A percentile compares a stretch with the other conserved stretches of the same genome.
Conservation (phyloP, 2,888 invertebrate genomes). For the Nesidiocoris tenuis region DNA sequence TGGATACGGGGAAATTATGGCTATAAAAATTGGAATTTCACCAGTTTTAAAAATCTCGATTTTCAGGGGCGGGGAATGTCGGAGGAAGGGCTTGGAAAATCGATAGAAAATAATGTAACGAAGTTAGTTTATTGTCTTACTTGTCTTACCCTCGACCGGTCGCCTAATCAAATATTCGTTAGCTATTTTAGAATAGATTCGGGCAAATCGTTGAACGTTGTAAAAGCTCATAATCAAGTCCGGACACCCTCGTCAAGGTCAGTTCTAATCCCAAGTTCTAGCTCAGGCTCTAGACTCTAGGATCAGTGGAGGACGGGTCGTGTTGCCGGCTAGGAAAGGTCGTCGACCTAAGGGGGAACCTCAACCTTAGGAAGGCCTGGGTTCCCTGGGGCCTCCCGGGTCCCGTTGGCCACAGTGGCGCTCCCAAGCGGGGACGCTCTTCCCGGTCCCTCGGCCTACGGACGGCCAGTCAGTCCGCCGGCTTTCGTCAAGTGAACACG, state of each 20-base stretch:
- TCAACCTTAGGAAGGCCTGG: background rate
- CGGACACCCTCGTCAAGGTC: background rate
- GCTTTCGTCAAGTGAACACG: conserved; percentile 32
- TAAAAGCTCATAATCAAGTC: too few species aligned
- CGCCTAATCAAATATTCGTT: too few species aligned
- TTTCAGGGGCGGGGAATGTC: too few species aligned
- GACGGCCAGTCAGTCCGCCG: conserved; percentile 33
- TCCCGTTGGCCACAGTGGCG: conserved; percentile 37
- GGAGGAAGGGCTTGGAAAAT: too few species aligned
- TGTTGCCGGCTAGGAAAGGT: background rate
- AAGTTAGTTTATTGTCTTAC: too few species aligned
- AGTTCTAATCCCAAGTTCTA: background rate
- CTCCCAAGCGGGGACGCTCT: conserved; percentile 25
- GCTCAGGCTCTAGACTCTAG: background rate
- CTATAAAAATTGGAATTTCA: too few species aligned
- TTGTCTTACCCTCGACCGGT: too few species aligned
- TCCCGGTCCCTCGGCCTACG: conserved; percentile 10
- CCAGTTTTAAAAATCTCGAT: too few species aligned
- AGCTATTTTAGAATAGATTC: too few species aligned
- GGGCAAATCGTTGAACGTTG: too few species aligned
- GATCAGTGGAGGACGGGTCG: background rate
- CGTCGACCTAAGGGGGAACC: conserved; percentile 1
- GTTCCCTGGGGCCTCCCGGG: background rate
- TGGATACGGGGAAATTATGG: too few species aligned
- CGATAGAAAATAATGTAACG: too few species aligned